phyloP scores from a whole-genome alignment of 2,888 invertebrate genomes.

The Spodoptera exigua region DNA sequence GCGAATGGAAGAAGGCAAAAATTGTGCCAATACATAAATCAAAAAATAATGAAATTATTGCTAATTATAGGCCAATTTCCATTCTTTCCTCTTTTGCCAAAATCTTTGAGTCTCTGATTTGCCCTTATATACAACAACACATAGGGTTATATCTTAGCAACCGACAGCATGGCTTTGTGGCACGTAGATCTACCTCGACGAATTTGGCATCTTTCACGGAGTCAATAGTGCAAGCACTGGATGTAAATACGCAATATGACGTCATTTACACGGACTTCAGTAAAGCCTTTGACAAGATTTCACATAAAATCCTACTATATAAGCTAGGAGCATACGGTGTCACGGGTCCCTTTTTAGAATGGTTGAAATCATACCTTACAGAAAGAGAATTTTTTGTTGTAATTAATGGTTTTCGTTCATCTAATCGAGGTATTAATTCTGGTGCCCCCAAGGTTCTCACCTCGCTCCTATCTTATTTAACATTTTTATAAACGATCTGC shows the following conservation, averaged over 20 bases:
- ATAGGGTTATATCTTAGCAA: background rate
- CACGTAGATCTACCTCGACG: background rate
- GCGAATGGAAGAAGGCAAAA: background rate
- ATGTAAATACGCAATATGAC: background rate
- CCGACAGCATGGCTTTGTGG: background rate
- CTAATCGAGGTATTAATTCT: background rate
- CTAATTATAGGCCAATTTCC: background rate
- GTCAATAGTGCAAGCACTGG: background rate
- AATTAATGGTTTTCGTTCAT: background rate
- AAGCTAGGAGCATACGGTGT: background rate
- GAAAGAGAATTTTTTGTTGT: background rate
- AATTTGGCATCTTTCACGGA: background rate
- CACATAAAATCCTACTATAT: background rate
- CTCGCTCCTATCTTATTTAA: conserved; percentile 1
- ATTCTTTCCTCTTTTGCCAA: background rate
- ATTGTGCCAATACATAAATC: background rate
- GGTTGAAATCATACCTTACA: background rate
- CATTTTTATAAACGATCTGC: conserved; percentile 1
- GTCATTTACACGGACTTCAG: conserved; percentile 1
- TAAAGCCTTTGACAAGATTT: background rate
- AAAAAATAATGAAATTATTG: background rate
- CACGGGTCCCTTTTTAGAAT: background rate
- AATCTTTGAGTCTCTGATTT: background rate
- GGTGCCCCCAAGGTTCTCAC: background rate
- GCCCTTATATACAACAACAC: background rate